Conservation (phyloP, 2,113 vertebrate genomes). For the Ailurus styani region DNA sequence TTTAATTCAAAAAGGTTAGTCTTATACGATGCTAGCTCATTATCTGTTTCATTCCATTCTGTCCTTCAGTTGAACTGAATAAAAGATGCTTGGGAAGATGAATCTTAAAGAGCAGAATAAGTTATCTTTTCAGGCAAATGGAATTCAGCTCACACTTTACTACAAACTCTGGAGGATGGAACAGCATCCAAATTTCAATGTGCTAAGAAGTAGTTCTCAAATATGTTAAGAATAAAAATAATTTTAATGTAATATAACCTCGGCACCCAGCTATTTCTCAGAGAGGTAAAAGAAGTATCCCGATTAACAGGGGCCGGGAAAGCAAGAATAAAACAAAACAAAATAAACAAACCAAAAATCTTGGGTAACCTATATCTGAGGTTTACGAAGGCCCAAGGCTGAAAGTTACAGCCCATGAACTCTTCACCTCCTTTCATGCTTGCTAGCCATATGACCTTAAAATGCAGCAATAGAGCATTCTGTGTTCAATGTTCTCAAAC, state of each 20-base stretch:
- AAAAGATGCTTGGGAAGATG: conserved; percentile 3
- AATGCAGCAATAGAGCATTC: neutral
- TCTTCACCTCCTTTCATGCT: neutral
- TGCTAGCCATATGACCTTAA: neutral
- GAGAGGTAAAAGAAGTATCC: neutral
- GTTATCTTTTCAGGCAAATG: conserved; percentile 25
- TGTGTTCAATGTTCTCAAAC: neutral
- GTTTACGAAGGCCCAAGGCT: neutral
- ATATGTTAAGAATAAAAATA: neutral
- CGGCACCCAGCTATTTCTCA: neutral
- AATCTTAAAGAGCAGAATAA: conserved; percentile 55
- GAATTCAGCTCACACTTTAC: conserved; percentile 48
- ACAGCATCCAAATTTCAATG: neutral
- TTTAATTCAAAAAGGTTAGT: conserved; percentile 30
- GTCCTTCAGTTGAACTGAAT: conserved; percentile 47
- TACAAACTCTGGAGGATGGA: neutral
- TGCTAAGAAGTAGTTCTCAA: neutral
- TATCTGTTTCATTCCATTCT: neutral
- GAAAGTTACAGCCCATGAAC: neutral
- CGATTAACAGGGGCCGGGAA: neutral
- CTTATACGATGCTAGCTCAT: accelerated
- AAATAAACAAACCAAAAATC: neutral
- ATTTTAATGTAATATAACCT: neutral
- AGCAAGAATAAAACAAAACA: neutral
- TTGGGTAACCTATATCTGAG: neutral